Conservation (phyloP, 1,140 invertebrate species). For the Megathymus violae region DNA sequence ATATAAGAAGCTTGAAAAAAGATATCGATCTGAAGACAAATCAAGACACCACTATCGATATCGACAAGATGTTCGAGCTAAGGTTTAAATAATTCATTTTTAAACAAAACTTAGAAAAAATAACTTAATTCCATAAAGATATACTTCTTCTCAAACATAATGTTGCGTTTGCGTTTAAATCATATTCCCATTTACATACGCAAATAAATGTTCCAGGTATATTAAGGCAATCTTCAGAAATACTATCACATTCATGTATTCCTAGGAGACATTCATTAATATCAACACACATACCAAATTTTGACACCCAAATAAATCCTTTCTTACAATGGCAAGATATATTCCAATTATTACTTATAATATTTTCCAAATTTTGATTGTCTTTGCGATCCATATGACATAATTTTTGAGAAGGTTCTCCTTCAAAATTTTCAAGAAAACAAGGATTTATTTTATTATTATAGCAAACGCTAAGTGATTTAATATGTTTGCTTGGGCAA, state of each 20-base stretch:
- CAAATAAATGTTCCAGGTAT: slow-evolving; percentile 82
- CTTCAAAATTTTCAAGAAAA: slow-evolving; percentile 36
- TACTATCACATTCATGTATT: slow-evolving; percentile 73
- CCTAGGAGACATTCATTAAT: slow-evolving; percentile 85
- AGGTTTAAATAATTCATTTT: slow-evolving; percentile 76
- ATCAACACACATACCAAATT: slow-evolving; percentile 86
- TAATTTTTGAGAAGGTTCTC: slow-evolving; percentile 11
- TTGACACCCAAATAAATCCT: slow-evolving; percentile 85
- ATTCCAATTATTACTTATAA: slow-evolving; percentile 85
- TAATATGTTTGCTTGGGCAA: slow-evolving; percentile 83
- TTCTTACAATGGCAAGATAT: slow-evolving; percentile 83
- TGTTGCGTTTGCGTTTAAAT: slow-evolving; percentile 52
- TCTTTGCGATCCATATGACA: slow-evolving; percentile 77
- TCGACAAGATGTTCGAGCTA: slow-evolving; percentile 88
- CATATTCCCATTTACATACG: slow-evolving; percentile 80
- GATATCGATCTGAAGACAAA: slow-evolving; percentile 92
- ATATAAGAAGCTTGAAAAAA: slow-evolving; percentile 92
- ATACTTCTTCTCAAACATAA: slow-evolving; percentile 41
- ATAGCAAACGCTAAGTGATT: slow-evolving; percentile 41
- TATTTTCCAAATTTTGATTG: slow-evolving; percentile 83
- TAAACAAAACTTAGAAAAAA: too few species aligned
- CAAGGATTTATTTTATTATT: slow-evolving; percentile 41
- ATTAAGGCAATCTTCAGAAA: slow-evolving; percentile 84
- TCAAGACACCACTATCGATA: slow-evolving; percentile 87
- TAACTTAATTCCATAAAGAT: slow-evolving; percentile 1